A percentile compares a stretch with the other conserved stretches of the same genome.
Evolutionary conservation across 2,113 vertebrate genomes (phyloP).

Genomic region (Amphilophus citrinellus): DNA sequence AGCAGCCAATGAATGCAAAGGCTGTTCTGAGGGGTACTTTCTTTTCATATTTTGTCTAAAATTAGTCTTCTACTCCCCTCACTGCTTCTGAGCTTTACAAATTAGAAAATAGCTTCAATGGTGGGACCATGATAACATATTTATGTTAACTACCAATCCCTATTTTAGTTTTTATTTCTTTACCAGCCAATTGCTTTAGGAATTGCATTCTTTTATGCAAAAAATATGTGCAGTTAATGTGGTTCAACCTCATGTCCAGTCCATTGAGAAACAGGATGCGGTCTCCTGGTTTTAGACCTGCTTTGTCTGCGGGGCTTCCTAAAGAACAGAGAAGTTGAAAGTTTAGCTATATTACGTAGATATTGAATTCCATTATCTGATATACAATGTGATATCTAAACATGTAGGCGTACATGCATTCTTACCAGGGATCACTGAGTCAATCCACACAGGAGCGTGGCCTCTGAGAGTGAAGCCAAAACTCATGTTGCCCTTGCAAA

Average conservation of each 20-base stretch:
- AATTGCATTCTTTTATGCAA: neutral
- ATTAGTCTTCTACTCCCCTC: neutral
- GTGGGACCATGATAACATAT: neutral
- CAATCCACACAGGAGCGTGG: conserved; percentile 97
- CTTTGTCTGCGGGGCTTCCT: conserved; percentile 96
- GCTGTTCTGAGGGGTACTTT: neutral
- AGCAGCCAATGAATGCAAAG: neutral
- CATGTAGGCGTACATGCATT: neutral
- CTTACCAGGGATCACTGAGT: conserved; percentile 94
- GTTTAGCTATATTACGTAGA: neutral
- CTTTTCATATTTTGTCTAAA: neutral
- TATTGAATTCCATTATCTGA: neutral
- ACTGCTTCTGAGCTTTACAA: neutral
- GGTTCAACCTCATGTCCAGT: conserved; percentile 94
- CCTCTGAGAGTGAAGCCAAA: conserved; percentile 96
- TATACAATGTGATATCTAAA: neutral
- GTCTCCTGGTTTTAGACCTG: conserved; percentile 93
- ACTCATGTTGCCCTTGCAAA: conserved; percentile 96
- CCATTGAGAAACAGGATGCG: conserved; percentile 96
- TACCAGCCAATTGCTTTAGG: neutral
- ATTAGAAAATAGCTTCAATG: neutral
- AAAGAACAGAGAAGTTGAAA: conserved; percentile 19
- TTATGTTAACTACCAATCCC: neutral
- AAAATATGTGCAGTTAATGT: neutral
- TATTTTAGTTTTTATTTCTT: neutral